Base-by-base conservation (phyloP, 2,113 vertebrate genomes). In the Mustela lutreola region DNA sequence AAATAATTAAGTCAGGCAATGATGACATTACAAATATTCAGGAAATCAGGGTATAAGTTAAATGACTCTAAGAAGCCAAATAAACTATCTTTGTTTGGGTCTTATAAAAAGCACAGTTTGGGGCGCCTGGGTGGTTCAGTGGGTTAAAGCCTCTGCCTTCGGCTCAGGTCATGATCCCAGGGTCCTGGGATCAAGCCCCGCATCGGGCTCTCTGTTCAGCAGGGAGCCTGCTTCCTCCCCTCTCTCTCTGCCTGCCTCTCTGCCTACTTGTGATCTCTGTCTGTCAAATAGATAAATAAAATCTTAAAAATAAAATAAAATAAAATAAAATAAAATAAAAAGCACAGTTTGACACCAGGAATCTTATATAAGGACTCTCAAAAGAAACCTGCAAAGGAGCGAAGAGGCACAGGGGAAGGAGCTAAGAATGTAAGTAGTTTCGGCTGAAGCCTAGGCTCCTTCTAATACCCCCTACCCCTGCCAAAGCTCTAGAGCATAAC, bases 21-120 rank as follows among this genome's bases (percentile, higher is more conserved):
- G 63, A 65, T 65, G 28, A 65, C 63, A 65, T 65, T 71, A 67
- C 39, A n/a, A 45, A 10, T 58, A 70, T 67, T 91, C 36, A 82
- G 56, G 26, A 71, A 92, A 60, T 83, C 90, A 83, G 36, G 39
- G 65, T 60, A 28, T 45, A 73, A 60, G 14, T 45, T 82, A 71
- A 92, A 33, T 92, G 50, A 83, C 50, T 67, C 50, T 60, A 56
- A 92, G 50, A 81, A 92, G 82, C 36, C 65, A 81, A 70, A 81
- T 42, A 36, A 48, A 71, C 33, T 63, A 11, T 84, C 58, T 62
- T 26, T 42, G 28, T 65, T 31, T 28, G 62, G 48, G 26, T 91
- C 56, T 90, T 75, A 26, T 16, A 67, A 21, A 58, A 78, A 82
- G 50, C 50, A 73, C 65, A 70, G 12, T 58, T 83, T 60, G 24